A percentile compares a stretch with the other conserved stretches of the same genome.
phyloP scores from a whole-genome alignment of 2,797 vertebrate species.

The Gymnothorax reevesii region DNA sequence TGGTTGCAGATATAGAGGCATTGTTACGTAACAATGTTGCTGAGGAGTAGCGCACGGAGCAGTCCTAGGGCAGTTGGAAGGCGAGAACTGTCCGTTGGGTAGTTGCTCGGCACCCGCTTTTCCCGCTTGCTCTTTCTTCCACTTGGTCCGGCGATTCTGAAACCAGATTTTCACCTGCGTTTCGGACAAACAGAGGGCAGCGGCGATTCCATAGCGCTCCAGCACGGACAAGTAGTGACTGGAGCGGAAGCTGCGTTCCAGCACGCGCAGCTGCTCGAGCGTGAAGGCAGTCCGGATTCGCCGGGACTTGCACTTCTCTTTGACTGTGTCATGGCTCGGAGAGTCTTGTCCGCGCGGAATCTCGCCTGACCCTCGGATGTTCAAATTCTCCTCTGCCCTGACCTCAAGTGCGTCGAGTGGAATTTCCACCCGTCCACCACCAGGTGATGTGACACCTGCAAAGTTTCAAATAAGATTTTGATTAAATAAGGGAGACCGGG shows the following conservation, averaged over 20 bases:
- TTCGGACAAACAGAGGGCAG: conserved; percentile 67
- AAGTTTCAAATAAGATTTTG: not conserved
- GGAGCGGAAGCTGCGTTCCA: conserved; percentile 71
- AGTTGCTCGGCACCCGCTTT: conserved; percentile 45
- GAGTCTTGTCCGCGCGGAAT: not conserved
- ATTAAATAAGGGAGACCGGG: too few relatives aligned
- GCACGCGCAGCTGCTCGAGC: conserved; percentile 67
- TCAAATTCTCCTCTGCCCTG: conserved; percentile 16
- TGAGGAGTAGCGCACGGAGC: conserved; percentile 26
- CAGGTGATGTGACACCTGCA: conserved; percentile 29
- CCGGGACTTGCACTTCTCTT: conserved; percentile 48
- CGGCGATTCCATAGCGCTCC: conserved; percentile 69
- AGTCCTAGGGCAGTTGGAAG: conserved; percentile 13
- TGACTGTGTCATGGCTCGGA: not conserved
- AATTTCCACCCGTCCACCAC: not conserved
- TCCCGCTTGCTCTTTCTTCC: conserved; percentile 72
- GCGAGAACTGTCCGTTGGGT: conserved; percentile 11
- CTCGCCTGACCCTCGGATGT: conserved; percentile 8
- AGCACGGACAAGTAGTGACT: conserved; percentile 75
- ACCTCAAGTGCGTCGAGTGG: not conserved
- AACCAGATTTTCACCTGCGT: conserved; percentile 83
- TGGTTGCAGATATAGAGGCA: conserved; percentile 50
- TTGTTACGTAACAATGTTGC: conserved; percentile 40
- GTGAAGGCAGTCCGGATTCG: conserved; percentile 74
- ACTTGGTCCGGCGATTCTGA: conserved; percentile 78